phyloP scores from a whole-genome alignment of 2,888 invertebrate species.

The Leucophenga maculata region DNA sequence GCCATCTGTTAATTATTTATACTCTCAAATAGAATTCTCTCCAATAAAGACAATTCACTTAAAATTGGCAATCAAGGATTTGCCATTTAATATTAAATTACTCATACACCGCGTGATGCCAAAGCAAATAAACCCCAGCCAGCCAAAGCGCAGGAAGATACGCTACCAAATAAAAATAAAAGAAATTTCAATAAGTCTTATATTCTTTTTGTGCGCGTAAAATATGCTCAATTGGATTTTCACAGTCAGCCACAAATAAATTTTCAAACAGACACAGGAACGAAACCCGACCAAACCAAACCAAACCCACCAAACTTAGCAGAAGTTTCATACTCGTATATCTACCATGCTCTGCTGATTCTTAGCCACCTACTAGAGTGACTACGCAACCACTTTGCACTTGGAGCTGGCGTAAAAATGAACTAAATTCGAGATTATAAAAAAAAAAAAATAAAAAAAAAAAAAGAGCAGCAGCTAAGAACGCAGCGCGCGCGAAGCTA shows the following conservation, averaged over 20 bases:
- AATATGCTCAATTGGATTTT: conserved; percentile 25
- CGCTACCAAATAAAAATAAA: not conserved
- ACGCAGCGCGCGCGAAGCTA: not conserved
- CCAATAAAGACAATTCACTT: not conserved
- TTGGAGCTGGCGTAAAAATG: conserved; percentile 10
- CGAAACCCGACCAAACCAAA: not conserved
- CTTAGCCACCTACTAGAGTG: conserved; percentile 4
- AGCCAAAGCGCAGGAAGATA: not conserved
- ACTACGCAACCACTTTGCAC: no score
- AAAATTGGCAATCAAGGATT: not conserved
- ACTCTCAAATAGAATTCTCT: no score
- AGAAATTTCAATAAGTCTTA: conserved; percentile 12
- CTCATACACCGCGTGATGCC: conserved; percentile 5
- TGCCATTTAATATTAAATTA: not conserved
- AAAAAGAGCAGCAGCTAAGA: not conserved
- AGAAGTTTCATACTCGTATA: not conserved
- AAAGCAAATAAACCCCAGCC: not conserved
- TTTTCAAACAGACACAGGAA: conserved; percentile 13
- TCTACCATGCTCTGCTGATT: not conserved
- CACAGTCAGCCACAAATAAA: conserved; percentile 16
- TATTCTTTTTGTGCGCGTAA: not conserved
- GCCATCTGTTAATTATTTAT: no score
- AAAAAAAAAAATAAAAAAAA: not conserved
- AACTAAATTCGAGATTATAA: not conserved
- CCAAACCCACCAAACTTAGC: no score